A percentile compares a stretch with the other conserved stretches of the same genome.
Conservation (phyloP, 2,113 vertebrate species). For the Grammomys surdaster region DNA sequence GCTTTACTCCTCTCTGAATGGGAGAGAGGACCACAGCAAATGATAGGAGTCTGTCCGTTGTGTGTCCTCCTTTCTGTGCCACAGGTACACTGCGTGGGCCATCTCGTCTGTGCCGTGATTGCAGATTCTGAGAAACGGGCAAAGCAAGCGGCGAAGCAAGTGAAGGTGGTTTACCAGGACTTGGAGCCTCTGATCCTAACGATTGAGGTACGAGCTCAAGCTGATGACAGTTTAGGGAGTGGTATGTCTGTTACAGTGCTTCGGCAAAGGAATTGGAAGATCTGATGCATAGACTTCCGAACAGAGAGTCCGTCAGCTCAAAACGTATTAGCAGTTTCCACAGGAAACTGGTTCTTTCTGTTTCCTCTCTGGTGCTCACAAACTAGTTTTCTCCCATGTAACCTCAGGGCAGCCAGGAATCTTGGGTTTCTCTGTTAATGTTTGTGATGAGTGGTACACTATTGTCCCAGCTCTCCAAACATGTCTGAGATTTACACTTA, state of each 20-base stretch:
- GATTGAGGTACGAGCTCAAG: constrained; percentile 83
- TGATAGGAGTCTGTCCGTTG: not conserved
- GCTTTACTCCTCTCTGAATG: not conserved
- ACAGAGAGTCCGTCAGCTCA: not conserved
- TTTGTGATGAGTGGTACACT: not conserved
- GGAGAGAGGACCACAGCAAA: not conserved
- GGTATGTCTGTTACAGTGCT: not conserved
- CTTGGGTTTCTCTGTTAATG: not conserved
- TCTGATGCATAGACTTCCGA: not conserved
- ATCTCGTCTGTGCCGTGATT: constrained; percentile 86
- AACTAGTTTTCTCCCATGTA: not conserved
- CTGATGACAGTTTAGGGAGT: not conserved
- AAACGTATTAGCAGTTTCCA: not conserved
- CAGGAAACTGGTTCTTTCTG: too few relatives aligned
- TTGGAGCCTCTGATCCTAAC: constrained; percentile 87
- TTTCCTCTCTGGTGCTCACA: not conserved
- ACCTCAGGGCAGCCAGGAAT: not conserved
- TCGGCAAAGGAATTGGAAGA: not conserved
- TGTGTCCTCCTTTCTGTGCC: constrained; percentile 34
- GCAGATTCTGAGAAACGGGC: constrained; percentile 84
- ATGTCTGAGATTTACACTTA: not conserved
- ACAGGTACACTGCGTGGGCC: constrained; percentile 87
- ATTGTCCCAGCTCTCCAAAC: not conserved
- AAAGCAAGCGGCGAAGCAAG: constrained; percentile 83
- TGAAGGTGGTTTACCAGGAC: constrained; percentile 85